These are phyloP conservation scores for Actinostola sp. DNA, from an alignment of 92 coral and sea anemone genomes.

Conservation along the genomic window DNA sequence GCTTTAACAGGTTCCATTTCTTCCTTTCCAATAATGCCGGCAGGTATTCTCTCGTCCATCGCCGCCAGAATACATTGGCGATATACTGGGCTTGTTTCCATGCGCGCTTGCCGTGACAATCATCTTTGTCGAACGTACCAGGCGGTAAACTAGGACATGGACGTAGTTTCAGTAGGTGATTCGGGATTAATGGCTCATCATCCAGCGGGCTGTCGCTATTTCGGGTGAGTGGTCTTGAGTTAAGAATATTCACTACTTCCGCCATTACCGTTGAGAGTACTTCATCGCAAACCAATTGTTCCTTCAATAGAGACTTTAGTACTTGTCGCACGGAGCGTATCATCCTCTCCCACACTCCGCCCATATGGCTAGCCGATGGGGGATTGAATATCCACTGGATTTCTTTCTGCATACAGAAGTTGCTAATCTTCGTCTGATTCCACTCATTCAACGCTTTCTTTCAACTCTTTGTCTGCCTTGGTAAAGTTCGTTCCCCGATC, in stretches of 20 bases:
- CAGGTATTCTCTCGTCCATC: conserved; percentile 53
- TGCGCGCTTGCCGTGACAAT: conserved; percentile 31
- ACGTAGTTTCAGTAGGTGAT: conserved; percentile 45
- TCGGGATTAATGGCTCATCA: conserved; percentile 45
- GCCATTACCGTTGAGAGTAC: conserved; percentile 46
- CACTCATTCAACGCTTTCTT: background rate
- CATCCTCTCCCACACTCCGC: conserved; percentile 47
- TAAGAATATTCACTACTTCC: conserved; percentile 34
- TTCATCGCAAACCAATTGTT: conserved; percentile 50
- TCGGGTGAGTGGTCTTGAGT: conserved; percentile 50
- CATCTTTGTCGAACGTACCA: conserved; percentile 42
- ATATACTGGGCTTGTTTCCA: conserved; percentile 80
- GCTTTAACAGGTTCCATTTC: conserved; percentile 42
- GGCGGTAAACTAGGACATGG: conserved; percentile 41
- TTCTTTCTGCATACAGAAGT: conserved; percentile 28
- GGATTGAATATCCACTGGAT: conserved; percentile 44
- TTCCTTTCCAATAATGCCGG: conserved; percentile 47
- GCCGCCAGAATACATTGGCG: conserved; percentile 55
- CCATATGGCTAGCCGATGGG: conserved; percentile 53
- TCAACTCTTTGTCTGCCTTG: conserved; percentile 29
- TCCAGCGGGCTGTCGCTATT: conserved; percentile 39
- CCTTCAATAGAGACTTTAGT: conserved; percentile 29
- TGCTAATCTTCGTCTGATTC: conserved; percentile 20
- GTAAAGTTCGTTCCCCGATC: conserved; percentile 39
- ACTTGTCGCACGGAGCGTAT: conserved; percentile 28